Conservation (phyloP, 2,113 vertebrate species). For the Istiophorus platypterus region DNA sequence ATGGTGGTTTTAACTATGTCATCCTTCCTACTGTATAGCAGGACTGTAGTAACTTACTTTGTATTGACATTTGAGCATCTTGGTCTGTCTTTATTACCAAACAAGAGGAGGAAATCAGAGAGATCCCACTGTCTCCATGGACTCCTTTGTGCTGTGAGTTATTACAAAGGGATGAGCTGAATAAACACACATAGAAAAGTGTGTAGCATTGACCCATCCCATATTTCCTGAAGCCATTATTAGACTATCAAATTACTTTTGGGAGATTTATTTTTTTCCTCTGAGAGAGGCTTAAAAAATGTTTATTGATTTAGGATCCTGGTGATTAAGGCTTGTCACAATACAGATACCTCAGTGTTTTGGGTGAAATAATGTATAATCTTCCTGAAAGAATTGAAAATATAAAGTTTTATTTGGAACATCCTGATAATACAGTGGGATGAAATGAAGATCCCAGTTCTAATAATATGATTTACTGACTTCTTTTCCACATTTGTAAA, state of each 20-base stretch:
- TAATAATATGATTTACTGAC: background rate
- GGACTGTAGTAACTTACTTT: background rate
- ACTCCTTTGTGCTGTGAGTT: background rate
- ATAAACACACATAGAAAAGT: background rate
- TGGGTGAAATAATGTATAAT: background rate
- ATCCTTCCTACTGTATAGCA: background rate
- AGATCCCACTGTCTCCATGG: background rate
- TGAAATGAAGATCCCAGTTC: background rate
- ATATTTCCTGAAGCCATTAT: slow-evolving; percentile 17
- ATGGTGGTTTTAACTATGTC: background rate
- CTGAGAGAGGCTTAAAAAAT: background rate
- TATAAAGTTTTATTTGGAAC: background rate
- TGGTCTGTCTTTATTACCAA: background rate
- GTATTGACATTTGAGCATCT: background rate
- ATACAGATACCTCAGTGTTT: background rate
- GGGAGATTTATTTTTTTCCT: slow-evolving; percentile 1
- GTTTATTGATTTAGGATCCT: background rate
- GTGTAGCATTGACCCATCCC: slow-evolving; percentile 1
- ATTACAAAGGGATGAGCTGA: background rate
- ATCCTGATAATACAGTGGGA: background rate
- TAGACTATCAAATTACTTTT: slow-evolving; percentile 2
- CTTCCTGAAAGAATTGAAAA: background rate
- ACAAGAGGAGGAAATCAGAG: background rate
- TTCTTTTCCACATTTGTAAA: background rate
- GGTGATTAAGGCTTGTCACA: background rate